These are phyloP conservation scores for Nasonia longicornis DNA, from an alignment of 1,140 invertebrate genomes.

Conservation along the genomic window DNA sequence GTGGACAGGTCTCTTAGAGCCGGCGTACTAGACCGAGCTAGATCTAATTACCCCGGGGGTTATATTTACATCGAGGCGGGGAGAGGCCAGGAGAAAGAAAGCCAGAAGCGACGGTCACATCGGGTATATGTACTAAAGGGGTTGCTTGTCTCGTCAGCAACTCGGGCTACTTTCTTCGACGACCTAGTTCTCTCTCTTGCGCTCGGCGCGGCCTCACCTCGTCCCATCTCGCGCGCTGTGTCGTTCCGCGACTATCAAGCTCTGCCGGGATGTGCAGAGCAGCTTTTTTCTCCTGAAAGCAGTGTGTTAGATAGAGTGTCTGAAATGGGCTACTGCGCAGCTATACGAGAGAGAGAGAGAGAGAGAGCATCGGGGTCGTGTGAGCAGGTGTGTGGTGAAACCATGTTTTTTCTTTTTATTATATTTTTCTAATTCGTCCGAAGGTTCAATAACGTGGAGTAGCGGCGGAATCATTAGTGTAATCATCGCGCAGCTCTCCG, in stretches of 20 bases:
- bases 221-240: neutral
- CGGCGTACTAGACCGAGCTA: constrained; percentile 42
- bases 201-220: neutral
- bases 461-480: too few relatives aligned
- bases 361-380: too few relatives aligned
- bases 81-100: constrained; percentile 34
- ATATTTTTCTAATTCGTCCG: too few relatives aligned
- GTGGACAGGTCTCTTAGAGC: constrained; percentile 19
- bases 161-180: constrained; percentile 51
- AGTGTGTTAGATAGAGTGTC: too few relatives aligned
- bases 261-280: neutral
- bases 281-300: neutral
- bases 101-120: neutral
- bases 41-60: constrained; percentile 40
- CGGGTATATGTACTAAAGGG: neutral
- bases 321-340: neutral
- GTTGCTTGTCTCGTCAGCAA: constrained; percentile 17
- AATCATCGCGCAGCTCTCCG: too few relatives aligned
- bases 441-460: too few relatives aligned
- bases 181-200: constrained; percentile 50
- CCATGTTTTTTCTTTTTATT: too few relatives aligned
- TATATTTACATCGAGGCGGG: constrained; percentile 35
- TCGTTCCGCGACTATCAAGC: too few relatives aligned
- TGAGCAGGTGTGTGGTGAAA: too few relatives aligned
- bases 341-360: too few relatives aligned